Evolutionary conservation across 2,888 invertebrate species (phyloP), one percentile per base, ranked within the genome.

Genomic region (Dynastes maya): DNA sequence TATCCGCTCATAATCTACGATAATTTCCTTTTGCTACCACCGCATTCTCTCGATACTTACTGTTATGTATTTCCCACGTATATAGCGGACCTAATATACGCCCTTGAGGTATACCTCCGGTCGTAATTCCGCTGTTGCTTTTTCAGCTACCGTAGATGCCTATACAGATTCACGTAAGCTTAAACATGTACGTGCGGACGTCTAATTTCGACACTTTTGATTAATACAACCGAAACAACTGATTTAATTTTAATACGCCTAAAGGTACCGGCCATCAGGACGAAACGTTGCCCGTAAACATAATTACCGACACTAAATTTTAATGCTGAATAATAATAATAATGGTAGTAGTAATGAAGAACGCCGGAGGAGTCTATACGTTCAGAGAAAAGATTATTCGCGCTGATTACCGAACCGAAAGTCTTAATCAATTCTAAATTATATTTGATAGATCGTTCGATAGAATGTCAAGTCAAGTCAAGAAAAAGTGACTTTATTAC

Each of bases 381-480:
- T 45, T 45, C 45, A 45, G 2, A 45, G 11, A 45, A 45, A 45
- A 45, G 45, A 45, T 45, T 16, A 65, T 40, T 13, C 9, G n/a
- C 29, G 29, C 32, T 70, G 51, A 51, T 70, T 70, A 53, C 70
- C 51, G 29, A 27, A 70, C 51, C 27, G 70, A 51, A 70, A 9
- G 70, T 70, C 53, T 51, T 70, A 70, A 70, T 70, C 51, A 70
- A 70, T 70, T n/a, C 70, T 70, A 70, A 70, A 51, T 70, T 11
- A 45, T 29, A 53, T 70, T 27, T 51, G 53, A 70, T 29, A 70
- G 53, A 51, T 27, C 22, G 45, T 37, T 45, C 37, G 37, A 37
- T 37, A 1, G 3, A 37, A 37, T 6, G 37, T 37, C 45, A 45
- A 45, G 45, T 45, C 45, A 8, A 45, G 45, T 11, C 45, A 8